Conservation (phyloP, 2,113 vertebrate species). For the Tichodroma muraria region DNA sequence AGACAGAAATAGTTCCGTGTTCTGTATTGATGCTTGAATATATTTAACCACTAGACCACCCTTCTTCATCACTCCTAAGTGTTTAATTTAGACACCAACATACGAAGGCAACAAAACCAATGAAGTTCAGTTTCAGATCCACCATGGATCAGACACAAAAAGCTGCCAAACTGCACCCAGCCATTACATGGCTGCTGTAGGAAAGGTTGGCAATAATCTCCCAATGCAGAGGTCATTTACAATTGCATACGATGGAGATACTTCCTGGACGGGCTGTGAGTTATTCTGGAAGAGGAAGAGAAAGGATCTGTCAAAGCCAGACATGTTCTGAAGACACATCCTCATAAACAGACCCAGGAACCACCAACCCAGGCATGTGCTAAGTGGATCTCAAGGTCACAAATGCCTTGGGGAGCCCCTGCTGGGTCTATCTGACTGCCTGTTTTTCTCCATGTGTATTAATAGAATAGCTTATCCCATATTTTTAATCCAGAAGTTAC, state of each 20-base stretch:
- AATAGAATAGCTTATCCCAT: not conserved
- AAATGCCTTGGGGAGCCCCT: not conserved
- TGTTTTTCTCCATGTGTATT: not conserved
- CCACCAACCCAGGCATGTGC: not conserved
- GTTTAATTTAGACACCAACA: not conserved
- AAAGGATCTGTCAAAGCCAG: not conserved
- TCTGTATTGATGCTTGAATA: not conserved
- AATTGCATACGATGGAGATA: not conserved
- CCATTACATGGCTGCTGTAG: not conserved
- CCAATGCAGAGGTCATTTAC: not conserved
- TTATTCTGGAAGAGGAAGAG: not conserved
- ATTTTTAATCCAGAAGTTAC: not conserved
- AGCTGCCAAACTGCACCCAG: not conserved
- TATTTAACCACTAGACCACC: not conserved
- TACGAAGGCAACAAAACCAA: not conserved
- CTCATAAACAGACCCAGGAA: not conserved
- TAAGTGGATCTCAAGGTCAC: not conserved
- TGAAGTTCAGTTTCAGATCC: not conserved
- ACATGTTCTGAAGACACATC: not conserved
- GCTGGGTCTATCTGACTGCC: accelerated
- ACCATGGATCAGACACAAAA: not conserved
- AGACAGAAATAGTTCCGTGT: not conserved
- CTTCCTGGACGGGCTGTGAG: not conserved
- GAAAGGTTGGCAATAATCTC: not conserved
- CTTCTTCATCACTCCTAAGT: not conserved